Evolutionary conservation across 2,113 vertebrate species (phyloP).

Genomic region (Periophthalmodon schlosseri): DNA sequence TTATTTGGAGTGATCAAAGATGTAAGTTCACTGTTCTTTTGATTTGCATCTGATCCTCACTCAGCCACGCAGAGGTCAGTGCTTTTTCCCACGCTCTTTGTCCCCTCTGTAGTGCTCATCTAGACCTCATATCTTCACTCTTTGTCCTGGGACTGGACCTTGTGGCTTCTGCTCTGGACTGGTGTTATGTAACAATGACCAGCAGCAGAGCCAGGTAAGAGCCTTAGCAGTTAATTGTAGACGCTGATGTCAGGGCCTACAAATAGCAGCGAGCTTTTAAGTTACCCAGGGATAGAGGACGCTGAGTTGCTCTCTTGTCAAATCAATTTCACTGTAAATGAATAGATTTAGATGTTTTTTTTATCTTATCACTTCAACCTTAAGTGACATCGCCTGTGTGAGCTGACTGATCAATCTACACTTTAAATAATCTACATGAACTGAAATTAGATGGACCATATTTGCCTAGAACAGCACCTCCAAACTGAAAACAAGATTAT

Average conservation of each 20-base stretch:
- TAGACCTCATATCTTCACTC: neutral
- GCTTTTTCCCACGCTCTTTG: conserved; percentile 3
- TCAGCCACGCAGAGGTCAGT: neutral
- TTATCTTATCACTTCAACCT: neutral
- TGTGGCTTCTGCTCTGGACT: conserved; percentile 26
- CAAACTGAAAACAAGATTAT: neutral
- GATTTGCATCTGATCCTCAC: neutral
- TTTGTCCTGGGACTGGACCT: conserved; percentile 18
- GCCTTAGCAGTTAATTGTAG: conserved; percentile 72
- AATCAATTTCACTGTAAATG: conserved; percentile 6
- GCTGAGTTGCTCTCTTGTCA: conserved; percentile 38
- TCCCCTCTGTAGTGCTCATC: conserved; percentile 16
- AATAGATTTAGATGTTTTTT: neutral
- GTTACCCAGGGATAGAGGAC: conserved; percentile 37
- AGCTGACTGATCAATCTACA: conserved; percentile 2
- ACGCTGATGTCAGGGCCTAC: conserved; percentile 47
- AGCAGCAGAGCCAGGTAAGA: conserved; percentile 64
- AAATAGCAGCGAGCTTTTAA: conserved; percentile 55
- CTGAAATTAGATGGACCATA: neutral
- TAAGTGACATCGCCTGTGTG: neutral
- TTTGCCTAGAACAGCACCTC: neutral
- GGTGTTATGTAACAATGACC: conserved; percentile 51
- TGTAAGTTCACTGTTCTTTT: neutral
- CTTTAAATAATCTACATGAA: neutral
- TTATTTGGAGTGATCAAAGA: neutral